Base-by-base conservation (phyloP, 2,797 vertebrate genomes). In the Chloroceryle amazona region DNA sequence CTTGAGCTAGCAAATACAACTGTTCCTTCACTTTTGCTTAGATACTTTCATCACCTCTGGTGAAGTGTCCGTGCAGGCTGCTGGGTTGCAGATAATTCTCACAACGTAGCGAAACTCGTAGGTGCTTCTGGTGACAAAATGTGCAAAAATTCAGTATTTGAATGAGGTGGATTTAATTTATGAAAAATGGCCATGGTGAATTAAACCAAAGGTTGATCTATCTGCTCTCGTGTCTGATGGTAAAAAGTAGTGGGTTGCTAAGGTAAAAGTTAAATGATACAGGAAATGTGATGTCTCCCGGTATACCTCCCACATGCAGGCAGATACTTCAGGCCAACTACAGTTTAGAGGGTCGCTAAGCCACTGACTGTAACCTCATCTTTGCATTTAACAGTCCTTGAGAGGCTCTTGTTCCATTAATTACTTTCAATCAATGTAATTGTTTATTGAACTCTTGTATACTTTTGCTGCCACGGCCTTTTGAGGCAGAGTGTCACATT, bases 311-410 rank as follows among this genome's bases (percentile, higher is more conserved):
- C 3, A 63, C 28, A 49, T 41, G 31, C n/a, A n/a, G 76, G 51
- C 6, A 0, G 42, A 39, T 74, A 49, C 31, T 21, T 44, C 1
- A 0, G 17, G 37, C 13, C 5, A 5, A 28, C 37, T 28, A 22
- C 5, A 22, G 52, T 52, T 61, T 20, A 67, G 28, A 44, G 37
- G 49, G 18, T 75, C 72, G 58, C 49, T 58, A 63, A 83, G 39
- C 11, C 21, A 10, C 26, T 4, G 11, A 47, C 42, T 71, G 28
- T 47, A 54, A 39, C 58, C 39, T 80, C 21, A 26, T 72, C 42
- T 80, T 75, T 75, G 28, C 47, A 13, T 79, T 79, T 80, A 79
- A 35, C 17, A 17, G 42, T 39, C 8, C 19, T 80, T 39, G 51
- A 37, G 78, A 52, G 41, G 26, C 28, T 76, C 35, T 61, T 84